Evolutionary conservation across 2,888 invertebrate genomes (phyloP).

Genomic region (Pocota personata): DNA sequence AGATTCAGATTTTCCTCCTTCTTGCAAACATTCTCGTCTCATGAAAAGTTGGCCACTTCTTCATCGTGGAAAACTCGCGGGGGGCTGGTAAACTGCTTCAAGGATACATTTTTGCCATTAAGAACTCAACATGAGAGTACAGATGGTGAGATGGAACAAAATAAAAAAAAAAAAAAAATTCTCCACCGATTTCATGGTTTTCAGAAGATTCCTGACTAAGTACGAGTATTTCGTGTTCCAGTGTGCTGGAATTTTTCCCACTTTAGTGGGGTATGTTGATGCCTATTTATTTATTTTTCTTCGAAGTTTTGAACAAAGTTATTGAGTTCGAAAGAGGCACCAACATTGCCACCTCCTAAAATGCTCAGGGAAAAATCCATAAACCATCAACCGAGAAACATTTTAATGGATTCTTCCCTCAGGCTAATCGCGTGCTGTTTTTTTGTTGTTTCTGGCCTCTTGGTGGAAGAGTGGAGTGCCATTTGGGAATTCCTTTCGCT

Average conservation of each 20-base stretch:
- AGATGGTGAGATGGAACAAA: background rate
- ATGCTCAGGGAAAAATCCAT: constrained; percentile 46
- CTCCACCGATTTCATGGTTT: constrained; percentile 19
- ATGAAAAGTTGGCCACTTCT: constrained; percentile 44
- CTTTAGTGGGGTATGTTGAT: background rate
- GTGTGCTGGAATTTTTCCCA: constrained; percentile 9
- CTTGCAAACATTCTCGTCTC: background rate
- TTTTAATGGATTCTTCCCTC: constrained; percentile 65
- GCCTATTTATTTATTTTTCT: too few species aligned
- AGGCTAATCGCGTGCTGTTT: constrained; percentile 50
- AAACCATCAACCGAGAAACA: constrained; percentile 65
- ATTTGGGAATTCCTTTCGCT: constrained; percentile 5
- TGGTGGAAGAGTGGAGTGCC: constrained; percentile 8
- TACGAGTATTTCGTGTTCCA: background rate
- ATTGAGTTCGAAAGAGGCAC: constrained; percentile 20
- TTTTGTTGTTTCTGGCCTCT: constrained; percentile 25
- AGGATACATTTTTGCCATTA: constrained; percentile 61
- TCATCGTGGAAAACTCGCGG: background rate
- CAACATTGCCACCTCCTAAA: constrained; percentile 6
- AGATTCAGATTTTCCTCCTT: constrained; percentile 4
- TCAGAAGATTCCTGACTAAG: constrained; percentile 5
- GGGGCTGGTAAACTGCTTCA: constrained; percentile 32
- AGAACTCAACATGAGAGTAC: constrained; percentile 35
- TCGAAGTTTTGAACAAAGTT: constrained; percentile 30
- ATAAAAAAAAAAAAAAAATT: background rate